Percentiles rank a stretch among this genome's conserved stretches.
Conservation (phyloP, 2,113 vertebrate species). For the Albula glossodonta region DNA sequence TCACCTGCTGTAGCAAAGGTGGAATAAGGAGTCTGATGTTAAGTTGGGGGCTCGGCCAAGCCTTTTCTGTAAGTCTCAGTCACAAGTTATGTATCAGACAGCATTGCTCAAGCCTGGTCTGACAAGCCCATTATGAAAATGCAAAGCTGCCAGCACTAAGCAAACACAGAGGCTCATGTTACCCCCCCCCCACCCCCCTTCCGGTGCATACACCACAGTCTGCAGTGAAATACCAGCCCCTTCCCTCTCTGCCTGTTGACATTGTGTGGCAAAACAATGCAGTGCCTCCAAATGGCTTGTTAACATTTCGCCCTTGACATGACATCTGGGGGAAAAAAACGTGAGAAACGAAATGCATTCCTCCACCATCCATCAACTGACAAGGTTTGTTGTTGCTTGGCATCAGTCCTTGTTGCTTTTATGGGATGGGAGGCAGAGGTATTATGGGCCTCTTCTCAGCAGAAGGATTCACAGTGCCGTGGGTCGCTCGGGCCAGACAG, state of each 20-base stretch:
- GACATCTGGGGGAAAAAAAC: background rate
- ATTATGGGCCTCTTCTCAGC: background rate
- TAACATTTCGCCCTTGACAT: background rate
- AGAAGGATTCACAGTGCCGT: background rate
- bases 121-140: constrained; percentile 15
- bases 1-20: background rate
- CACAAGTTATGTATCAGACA: background rate
- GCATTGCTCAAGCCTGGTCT: constrained; percentile 8
- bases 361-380: background rate
- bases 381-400: background rate
- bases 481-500: background rate
- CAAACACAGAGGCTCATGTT: background rate
- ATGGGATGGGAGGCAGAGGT: background rate
- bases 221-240: background rate
- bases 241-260: background rate
- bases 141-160: constrained; percentile 9
- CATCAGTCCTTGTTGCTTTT: background rate
- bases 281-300: background rate
- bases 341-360: background rate
- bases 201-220: background rate
- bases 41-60: background rate
- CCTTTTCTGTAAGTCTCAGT: background rate
- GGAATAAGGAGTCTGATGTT: background rate
- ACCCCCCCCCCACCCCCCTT: background rate
- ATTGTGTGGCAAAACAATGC: background rate